phyloP scores from a whole-genome alignment of 2,113 vertebrate species.

The Zosterops lateralis region DNA sequence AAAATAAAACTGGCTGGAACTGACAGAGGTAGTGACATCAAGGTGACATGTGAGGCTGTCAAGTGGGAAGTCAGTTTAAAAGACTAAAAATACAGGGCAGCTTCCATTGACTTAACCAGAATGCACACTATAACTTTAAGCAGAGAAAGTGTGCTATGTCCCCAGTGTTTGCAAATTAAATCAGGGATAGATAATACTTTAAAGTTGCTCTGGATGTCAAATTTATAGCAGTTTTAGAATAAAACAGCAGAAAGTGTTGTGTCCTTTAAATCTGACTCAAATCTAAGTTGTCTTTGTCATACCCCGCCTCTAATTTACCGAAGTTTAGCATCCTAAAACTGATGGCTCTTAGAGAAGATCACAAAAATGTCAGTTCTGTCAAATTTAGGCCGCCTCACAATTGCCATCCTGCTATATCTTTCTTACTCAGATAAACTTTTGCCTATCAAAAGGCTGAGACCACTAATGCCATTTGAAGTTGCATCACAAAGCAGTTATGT shows the following conservation, averaged over 20 bases:
- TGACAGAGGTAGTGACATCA: slow-evolving; percentile 10
- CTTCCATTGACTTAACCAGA: neutral
- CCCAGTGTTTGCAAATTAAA: neutral
- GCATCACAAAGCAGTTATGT: neutral
- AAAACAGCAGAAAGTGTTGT: neutral
- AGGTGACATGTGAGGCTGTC: slow-evolving; percentile 38
- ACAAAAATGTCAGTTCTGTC: neutral
- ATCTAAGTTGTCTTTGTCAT: neutral
- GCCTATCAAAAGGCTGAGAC: neutral
- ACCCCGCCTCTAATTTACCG: neutral
- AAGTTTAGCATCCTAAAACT: neutral
- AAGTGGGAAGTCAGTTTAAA: slow-evolving; percentile 35
- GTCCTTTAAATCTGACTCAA: neutral
- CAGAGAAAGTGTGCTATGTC: neutral
- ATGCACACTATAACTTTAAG: neutral
- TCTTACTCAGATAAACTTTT: neutral
- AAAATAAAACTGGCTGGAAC: slow-evolving; percentile 8
- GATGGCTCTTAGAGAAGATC: neutral
- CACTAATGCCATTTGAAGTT: neutral
- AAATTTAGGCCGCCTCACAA: neutral
- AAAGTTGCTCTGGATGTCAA: neutral
- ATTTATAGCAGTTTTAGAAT: neutral
- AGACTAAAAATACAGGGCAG: slow-evolving; percentile 1
- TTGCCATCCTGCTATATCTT: neutral
- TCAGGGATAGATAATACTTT: neutral